Evolutionary conservation across 2,113 vertebrate genomes (phyloP).

Genomic region (Rallus limicola): DNA sequence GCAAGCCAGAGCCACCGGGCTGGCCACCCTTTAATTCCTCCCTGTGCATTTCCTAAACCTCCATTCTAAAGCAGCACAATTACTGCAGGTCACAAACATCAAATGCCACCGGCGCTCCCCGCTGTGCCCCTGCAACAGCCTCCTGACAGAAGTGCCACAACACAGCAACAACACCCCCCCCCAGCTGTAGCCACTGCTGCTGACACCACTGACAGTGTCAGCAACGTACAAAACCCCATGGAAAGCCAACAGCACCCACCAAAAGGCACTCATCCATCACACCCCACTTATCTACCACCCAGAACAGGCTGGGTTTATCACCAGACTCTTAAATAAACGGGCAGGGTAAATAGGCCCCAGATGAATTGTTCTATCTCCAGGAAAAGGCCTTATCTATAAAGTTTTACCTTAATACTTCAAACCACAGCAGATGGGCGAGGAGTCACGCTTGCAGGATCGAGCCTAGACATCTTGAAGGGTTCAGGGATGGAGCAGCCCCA

Average conservation of each 20-base stretch:
- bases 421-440: not conserved
- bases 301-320: constrained; percentile 57
- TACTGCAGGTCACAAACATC: constrained; percentile 73
- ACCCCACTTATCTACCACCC: constrained; percentile 64
- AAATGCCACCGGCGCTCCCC: constrained; percentile 74
- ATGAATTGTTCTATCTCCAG: constrained; percentile 53
- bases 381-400: constrained; percentile 66
- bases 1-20: not conserved
- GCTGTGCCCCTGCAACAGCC: constrained; percentile 74
- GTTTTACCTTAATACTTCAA: constrained; percentile 51
- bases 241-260: constrained; percentile 64
- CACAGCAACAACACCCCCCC: constrained; percentile 69
- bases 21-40: constrained; percentile 42
- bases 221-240: constrained; percentile 68
- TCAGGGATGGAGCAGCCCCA: not conserved
- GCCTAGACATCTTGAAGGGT: not conserved
- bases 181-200: constrained; percentile 76
- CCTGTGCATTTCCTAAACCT: constrained; percentile 53
- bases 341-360: constrained; percentile 53
- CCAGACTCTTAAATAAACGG: constrained; percentile 62
- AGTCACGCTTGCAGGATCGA: rapidly evolving
- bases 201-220: constrained; percentile 73
- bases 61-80: constrained; percentile 65
- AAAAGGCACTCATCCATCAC: constrained; percentile 74
- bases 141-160: constrained; percentile 65